These are phyloP conservation scores for Delphinus delphis DNA, from an alignment of 2,113 vertebrate genomes.

Conservation along the genomic window DNA sequence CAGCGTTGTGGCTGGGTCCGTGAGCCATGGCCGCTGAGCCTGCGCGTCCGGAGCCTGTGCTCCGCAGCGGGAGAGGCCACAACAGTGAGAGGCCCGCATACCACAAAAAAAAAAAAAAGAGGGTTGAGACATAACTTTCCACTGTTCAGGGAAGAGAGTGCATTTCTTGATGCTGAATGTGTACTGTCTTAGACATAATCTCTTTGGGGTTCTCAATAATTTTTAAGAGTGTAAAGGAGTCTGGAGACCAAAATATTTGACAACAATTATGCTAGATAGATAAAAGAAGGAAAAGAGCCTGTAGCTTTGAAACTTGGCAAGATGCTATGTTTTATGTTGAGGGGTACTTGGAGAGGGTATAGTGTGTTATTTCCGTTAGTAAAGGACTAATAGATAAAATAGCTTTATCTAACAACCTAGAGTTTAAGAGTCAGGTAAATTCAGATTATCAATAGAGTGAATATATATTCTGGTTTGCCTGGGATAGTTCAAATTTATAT, in stretches of 20 bases:
- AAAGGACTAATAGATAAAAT: background rate
- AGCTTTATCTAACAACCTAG: background rate
- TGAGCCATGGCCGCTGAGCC: no score
- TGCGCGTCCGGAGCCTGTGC: no score
- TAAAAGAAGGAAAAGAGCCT: background rate
- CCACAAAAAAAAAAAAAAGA: background rate
- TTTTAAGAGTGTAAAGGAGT: background rate
- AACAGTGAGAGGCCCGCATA: no score
- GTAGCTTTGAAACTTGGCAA: background rate
- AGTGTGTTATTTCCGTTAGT: background rate
- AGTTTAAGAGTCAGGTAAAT: background rate
- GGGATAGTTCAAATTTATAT: background rate
- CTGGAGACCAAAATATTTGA: background rate
- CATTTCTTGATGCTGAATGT: background rate
- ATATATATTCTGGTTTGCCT: background rate
- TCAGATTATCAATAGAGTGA: background rate
- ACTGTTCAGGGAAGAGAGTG: background rate
- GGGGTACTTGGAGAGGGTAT: background rate
- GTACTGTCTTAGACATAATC: background rate
- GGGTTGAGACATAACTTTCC: background rate
- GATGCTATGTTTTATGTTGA: background rate
- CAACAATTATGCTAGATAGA: background rate
- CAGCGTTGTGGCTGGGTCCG: no score
- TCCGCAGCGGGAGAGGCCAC: no score
- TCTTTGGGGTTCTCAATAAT: background rate